phyloP scores from a whole-genome alignment of 1,140 invertebrate genomes.

The Nymphalis io region DNA sequence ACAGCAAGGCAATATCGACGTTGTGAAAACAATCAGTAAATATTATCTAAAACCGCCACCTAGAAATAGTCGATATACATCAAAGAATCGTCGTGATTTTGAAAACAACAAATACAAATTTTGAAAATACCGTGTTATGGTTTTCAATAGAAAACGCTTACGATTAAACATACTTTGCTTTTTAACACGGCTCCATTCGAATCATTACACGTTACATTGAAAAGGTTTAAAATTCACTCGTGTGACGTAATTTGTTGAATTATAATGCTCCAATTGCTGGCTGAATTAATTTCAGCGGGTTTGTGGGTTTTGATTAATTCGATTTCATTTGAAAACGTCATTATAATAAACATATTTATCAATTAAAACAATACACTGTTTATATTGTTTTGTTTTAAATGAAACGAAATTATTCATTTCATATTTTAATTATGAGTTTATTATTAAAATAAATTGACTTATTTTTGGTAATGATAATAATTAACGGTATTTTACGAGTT shows the following conservation, averaged over 20 bases:
- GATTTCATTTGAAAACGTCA: slow-evolving; percentile 9
- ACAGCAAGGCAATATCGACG: too few relatives aligned
- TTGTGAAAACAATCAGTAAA: too few relatives aligned
- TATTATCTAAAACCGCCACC: too few relatives aligned
- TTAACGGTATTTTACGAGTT: neutral
- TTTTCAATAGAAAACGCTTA: neutral
- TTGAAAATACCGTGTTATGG: too few relatives aligned
- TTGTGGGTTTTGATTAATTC: slow-evolving; percentile 18
- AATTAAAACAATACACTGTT: slow-evolving; percentile 2
- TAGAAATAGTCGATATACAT: too few relatives aligned
- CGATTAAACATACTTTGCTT: neutral
- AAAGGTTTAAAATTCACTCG: neutral
- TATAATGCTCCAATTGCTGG: slow-evolving; percentile 21
- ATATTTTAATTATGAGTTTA: neutral
- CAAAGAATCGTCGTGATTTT: too few relatives aligned
- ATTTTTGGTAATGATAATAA: neutral
- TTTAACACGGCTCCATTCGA: neutral
- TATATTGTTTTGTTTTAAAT: slow-evolving; percentile 1
- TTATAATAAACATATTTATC: neutral
- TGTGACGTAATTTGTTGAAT: slow-evolving; percentile 22
- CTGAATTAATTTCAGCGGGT: slow-evolving; percentile 22
- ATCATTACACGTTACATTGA: neutral
- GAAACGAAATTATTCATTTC: slow-evolving; percentile 7
- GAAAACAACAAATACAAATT: too few relatives aligned
- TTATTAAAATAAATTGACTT: neutral